phyloP scores from a whole-genome alignment of 2,113 vertebrate species.

The Callipepla californica region DNA sequence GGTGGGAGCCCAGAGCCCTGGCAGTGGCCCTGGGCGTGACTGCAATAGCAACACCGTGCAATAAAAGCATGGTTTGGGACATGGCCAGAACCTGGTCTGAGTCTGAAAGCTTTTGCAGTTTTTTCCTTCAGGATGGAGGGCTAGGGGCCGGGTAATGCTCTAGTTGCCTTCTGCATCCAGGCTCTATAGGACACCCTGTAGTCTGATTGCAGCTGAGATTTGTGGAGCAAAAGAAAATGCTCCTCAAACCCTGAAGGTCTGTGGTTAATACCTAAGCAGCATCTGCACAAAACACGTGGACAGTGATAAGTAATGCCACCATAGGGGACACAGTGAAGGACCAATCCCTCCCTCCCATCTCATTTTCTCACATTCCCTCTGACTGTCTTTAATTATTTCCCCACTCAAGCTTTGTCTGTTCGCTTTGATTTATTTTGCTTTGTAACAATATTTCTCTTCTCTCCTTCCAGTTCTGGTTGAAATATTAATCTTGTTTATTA shows the following conservation, averaged over 20 bases:
- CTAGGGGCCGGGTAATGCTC: background rate
- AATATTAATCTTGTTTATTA: slow-evolving; percentile 54
- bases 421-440: slow-evolving; percentile 35
- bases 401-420: background rate
- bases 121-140: background rate
- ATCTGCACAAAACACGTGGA: background rate
- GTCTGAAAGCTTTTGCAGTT: background rate
- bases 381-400: background rate
- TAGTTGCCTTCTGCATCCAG: background rate
- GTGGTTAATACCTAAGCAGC: background rate
- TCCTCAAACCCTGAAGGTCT: background rate
- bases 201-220: background rate
- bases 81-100: background rate
- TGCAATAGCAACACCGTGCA: background rate
- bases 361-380: background rate
- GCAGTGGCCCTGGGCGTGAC: slow-evolving; percentile 9
- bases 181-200: accelerated
- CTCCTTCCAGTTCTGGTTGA: background rate
- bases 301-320: background rate
- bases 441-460: background rate
- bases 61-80: background rate
- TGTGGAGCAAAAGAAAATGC: background rate
- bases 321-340: accelerated
- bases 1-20: background rate
- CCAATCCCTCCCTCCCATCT: background rate